A percentile compares a stretch with the other conserved stretches of the same genome.
Evolutionary conservation across 1,140 invertebrate genomes (phyloP).

Genomic region (Hycleus phaleratus): DNA sequence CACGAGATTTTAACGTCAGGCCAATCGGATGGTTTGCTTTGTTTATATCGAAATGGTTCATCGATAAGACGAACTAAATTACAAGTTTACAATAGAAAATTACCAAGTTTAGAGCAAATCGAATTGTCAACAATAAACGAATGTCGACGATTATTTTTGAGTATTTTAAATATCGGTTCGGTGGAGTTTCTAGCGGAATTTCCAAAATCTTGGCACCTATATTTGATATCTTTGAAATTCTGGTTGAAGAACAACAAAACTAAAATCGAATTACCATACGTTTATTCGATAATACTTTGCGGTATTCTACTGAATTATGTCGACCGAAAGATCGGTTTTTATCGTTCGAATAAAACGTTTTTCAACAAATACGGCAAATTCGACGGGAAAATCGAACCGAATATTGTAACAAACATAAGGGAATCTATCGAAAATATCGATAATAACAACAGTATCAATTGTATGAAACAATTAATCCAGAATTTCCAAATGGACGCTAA

Average conservation of each 20-base stretch:
- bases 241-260: conserved; percentile 52
- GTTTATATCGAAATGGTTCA: conserved; percentile 37
- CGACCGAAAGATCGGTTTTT: conserved; percentile 50
- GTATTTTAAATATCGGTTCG: conserved; percentile 41
- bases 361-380: conserved; percentile 9
- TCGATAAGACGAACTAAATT: conserved; percentile 31
- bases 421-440: conserved; percentile 44
- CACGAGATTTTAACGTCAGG: conserved; percentile 46
- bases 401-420: conserved; percentile 26
- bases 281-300: conserved; percentile 54
- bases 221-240: conserved; percentile 55
- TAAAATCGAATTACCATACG: conserved; percentile 43
- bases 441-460: conserved; percentile 46
- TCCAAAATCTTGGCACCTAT: conserved; percentile 54
- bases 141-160: conserved; percentile 31
- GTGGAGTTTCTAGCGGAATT: conserved; percentile 43
- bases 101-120: conserved; percentile 41
- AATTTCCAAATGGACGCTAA: conserved; percentile 57
- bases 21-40: conserved; percentile 37
- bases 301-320: conserved; percentile 53
- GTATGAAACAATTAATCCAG: conserved; percentile 49
- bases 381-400: conserved; percentile 23
- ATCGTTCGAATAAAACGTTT: conserved; percentile 38
- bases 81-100: conserved; percentile 33
- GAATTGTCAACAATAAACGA: conserved; percentile 33